phyloP scores from a whole-genome alignment of 2,797 vertebrate genomes.

The Leuciscus waleckii region DNA sequence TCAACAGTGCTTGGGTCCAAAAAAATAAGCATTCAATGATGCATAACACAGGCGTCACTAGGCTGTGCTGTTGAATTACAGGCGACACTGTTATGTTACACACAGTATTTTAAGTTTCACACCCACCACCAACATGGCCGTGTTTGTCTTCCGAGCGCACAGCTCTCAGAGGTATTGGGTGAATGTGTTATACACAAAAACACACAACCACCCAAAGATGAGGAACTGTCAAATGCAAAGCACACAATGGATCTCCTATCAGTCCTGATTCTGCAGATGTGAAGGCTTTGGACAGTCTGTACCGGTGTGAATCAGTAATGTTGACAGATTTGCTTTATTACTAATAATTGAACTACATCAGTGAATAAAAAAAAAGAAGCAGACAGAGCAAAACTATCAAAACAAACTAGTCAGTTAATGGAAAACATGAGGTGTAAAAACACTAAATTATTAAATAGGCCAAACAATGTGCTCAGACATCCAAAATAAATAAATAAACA shows the following conservation, averaged over 20 bases:
- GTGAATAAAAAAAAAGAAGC: slow-evolving; percentile 14
- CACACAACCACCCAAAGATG: slow-evolving; percentile 29
- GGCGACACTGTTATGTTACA: not conserved
- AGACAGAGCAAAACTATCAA: slow-evolving; percentile 1
- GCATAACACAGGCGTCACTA: not conserved
- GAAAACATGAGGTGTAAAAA: slow-evolving; percentile 1
- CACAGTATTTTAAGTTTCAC: slow-evolving; percentile 39
- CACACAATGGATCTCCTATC: slow-evolving; percentile 10
- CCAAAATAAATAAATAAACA: not conserved
- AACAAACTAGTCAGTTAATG: not conserved
- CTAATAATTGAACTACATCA: not conserved
- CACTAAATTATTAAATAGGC: not conserved
- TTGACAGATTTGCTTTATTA: not conserved
- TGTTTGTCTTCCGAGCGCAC: slow-evolving; percentile 13
- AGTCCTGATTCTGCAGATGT: not conserved
- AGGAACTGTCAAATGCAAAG: not conserved
- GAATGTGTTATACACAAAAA: slow-evolving; percentile 24
- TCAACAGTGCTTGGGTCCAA: not conserved
- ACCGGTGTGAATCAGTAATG: not conserved
- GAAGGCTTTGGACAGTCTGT: not conserved
- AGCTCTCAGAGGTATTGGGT: slow-evolving; percentile 25
- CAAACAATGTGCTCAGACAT: not conserved
- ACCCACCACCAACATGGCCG: not conserved
- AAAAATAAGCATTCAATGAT: slow-evolving; percentile 15
- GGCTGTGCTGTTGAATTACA: slow-evolving; percentile 4